A percentile compares a stretch with the other conserved stretches of the same genome.
phyloP scores from a whole-genome alignment of 2,113 vertebrate genomes.

The Thunnus thynnus region DNA sequence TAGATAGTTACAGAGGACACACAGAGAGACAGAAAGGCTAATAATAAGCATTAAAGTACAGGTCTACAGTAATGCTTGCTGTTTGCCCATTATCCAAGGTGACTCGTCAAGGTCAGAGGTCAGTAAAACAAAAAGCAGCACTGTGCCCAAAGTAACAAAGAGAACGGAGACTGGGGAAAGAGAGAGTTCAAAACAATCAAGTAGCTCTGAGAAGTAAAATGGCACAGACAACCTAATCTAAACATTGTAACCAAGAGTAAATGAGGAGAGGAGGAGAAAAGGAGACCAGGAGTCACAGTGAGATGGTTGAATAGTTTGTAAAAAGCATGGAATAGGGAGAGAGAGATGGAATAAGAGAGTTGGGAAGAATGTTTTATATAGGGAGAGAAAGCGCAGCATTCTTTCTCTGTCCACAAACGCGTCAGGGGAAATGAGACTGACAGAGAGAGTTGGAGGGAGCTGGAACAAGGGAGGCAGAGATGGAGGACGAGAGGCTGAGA shows the following conservation, averaged over 20 bases:
- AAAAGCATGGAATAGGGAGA: constrained; percentile 41
- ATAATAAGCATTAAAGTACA: constrained; percentile 37
- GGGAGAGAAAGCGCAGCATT: constrained; percentile 33
- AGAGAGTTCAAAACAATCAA: constrained; percentile 79
- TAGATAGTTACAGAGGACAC: not conserved
- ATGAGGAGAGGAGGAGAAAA: constrained; percentile 67
- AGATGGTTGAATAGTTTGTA: constrained; percentile 42
- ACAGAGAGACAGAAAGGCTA: constrained; percentile 13
- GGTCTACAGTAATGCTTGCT: constrained; percentile 38
- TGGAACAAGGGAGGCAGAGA: constrained; percentile 64
- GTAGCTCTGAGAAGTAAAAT: constrained; percentile 72
- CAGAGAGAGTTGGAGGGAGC: constrained; percentile 47
- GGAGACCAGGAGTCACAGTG: constrained; percentile 43
- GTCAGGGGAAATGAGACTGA: constrained; percentile 68
- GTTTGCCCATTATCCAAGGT: constrained; percentile 60
- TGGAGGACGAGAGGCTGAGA: constrained; percentile 70
- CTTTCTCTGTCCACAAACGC: constrained; percentile 47
- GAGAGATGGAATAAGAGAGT: constrained; percentile 59
- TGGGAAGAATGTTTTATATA: constrained; percentile 59
- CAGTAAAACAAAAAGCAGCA: constrained; percentile 58
- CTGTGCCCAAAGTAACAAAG: constrained; percentile 57
- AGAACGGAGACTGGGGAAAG: constrained; percentile 49
- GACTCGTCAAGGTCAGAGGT: constrained; percentile 70
- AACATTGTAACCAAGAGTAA: constrained; percentile 76
- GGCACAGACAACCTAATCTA: constrained; percentile 82